These are phyloP conservation scores for Ptychoptera contaminata DNA, from an alignment of 2,888 invertebrate species.

Conservation along the genomic window DNA sequence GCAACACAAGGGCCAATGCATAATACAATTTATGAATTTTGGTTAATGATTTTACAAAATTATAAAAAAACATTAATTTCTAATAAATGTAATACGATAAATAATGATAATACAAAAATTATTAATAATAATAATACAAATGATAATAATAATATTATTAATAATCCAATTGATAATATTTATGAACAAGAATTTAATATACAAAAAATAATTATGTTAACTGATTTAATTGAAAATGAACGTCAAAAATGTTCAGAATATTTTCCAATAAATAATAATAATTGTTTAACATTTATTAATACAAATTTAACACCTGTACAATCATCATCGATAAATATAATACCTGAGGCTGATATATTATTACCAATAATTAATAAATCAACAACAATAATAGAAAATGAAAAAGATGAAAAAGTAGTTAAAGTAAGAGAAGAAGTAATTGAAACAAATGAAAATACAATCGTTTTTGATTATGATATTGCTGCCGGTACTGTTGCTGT, in stretches of 20 bases:
- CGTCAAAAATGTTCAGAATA: slow-evolving; percentile 81
- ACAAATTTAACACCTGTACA: too few relatives aligned
- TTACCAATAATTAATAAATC: too few relatives aligned
- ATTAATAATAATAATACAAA: not conserved
- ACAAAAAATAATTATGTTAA: slow-evolving; percentile 76
- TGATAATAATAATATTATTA: not conserved
- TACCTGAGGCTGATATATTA: slow-evolving; percentile 11
- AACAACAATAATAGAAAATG: not conserved
- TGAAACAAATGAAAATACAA: too few relatives aligned
- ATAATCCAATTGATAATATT: slow-evolving; percentile 34
- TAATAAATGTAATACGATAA: not conserved
- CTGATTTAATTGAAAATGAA: slow-evolving; percentile 70
- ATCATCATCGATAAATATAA: not conserved
- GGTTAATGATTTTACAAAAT: slow-evolving; percentile 66
- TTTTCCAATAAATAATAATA: slow-evolving; percentile 48
- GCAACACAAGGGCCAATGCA: slow-evolving; percentile 86
- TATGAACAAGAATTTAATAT: slow-evolving; percentile 40
- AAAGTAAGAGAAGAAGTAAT: too few relatives aligned
- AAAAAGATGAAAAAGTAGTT: not conserved
- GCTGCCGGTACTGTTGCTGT: too few relatives aligned
- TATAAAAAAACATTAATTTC: slow-evolving; percentile 17
- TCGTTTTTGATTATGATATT: too few relatives aligned
- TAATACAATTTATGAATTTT: slow-evolving; percentile 81
- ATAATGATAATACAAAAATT: not conserved
- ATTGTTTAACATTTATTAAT: slow-evolving; percentile 26